phyloP scores from a whole-genome alignment of 2,113 vertebrate species.

The Mixornis gularis region DNA sequence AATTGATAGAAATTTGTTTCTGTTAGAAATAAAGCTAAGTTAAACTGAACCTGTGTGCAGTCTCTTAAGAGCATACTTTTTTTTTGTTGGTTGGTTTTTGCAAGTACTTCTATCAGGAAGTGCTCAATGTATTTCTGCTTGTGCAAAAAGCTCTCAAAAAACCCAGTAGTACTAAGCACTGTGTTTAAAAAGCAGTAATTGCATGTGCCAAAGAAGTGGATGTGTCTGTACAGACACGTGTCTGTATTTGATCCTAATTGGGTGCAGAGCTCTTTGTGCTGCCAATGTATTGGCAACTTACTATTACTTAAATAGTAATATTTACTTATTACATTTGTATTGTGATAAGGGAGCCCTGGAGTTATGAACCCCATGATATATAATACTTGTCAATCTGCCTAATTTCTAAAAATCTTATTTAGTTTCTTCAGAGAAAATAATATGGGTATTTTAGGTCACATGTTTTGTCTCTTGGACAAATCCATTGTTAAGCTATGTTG shows the following conservation, averaged over 20 bases:
- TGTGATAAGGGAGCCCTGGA: neutral
- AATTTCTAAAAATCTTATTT: neutral
- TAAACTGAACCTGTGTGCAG: fast-evolving
- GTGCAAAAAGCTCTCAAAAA: neutral
- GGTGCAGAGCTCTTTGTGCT: neutral
- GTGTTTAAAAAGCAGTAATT: neutral
- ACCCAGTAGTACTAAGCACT: neutral
- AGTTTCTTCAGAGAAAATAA: neutral
- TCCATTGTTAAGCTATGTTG: neutral
- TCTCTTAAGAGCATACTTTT: neutral
- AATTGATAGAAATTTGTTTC: neutral
- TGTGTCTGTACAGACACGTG: neutral
- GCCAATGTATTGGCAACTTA: neutral
- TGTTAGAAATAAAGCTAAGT: neutral
- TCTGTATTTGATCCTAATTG: neutral
- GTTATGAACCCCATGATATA: neutral
- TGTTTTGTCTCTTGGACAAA: neutral
- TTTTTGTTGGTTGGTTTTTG: neutral
- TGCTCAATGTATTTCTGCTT: neutral
- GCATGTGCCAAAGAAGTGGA: neutral
- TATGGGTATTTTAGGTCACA: neutral
- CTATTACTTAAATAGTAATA: neutral
- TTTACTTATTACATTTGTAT: neutral
- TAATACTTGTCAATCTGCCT: neutral
- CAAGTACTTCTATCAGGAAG: neutral